Conservation (phyloP, 2,113 vertebrate species). For the Cavia aperea region DNA sequence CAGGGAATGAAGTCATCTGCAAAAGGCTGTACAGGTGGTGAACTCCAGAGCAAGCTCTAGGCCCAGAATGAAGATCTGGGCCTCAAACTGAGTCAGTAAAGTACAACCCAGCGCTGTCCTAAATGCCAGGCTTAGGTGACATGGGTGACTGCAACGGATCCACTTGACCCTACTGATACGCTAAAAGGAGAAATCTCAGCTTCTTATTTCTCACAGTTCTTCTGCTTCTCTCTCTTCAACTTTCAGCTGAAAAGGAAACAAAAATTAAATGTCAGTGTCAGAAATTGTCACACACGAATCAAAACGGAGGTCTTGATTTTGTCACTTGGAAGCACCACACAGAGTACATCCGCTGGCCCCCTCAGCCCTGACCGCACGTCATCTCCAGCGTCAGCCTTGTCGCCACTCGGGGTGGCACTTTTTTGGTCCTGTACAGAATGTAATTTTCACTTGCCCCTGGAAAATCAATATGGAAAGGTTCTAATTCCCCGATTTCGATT, state of each 20-base stretch:
- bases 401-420: slow-evolving; percentile 40
- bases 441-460: slow-evolving; percentile 80
- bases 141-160: accelerated
- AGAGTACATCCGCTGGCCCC: not conserved
- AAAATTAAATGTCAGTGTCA: not conserved
- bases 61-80: not conserved
- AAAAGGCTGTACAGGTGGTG: not conserved
- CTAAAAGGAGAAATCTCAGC: not conserved
- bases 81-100: not conserved
- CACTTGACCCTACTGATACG: accelerated
- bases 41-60: not conserved
- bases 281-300: not conserved
- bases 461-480: slow-evolving; percentile 77
- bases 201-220: not conserved
- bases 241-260: not conserved
- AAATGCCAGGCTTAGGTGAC: not conserved
- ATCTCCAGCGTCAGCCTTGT: not conserved
- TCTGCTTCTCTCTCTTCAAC: not conserved
- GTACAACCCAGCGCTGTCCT: accelerated
- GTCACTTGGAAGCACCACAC: slow-evolving; percentile 1
- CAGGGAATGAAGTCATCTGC: not conserved
- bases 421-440: slow-evolving; percentile 66
- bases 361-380: not conserved
- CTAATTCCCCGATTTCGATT: slow-evolving; percentile 78
- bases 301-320: slow-evolving; percentile 37